Conservation (phyloP, 1,140 invertebrate genomes). For the Hylyphantes graminicola region DNA sequence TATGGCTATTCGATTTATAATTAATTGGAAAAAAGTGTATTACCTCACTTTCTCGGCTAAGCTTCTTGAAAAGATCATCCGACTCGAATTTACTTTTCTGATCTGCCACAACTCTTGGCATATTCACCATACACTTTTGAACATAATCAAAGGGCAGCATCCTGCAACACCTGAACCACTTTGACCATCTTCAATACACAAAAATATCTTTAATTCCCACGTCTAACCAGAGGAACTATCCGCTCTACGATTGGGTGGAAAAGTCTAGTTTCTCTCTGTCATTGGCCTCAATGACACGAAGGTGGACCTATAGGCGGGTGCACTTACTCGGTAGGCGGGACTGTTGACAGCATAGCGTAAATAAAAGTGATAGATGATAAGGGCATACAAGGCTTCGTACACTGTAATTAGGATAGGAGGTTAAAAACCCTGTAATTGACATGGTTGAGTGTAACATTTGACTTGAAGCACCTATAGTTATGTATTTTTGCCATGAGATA, state of each 20-base stretch:
- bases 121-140: conserved; percentile 83
- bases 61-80: conserved; percentile 91
- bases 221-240: background rate
- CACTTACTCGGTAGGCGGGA: background rate
- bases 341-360: conserved; percentile 63
- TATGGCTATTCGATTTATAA: too few species aligned
- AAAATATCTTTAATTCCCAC: background rate
- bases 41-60: conserved; percentile 94
- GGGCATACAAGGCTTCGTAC: background rate
- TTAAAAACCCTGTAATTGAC: conserved; percentile 21
- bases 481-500: background rate
- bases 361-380: conserved; percentile 31
- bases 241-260: conserved; percentile 6
- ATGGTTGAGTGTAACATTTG: background rate
- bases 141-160: conserved; percentile 68
- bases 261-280: background rate
- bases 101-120: conserved; percentile 94
- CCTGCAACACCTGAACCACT: conserved; percentile 51
- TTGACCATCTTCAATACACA: background rate
- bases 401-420: background rate
- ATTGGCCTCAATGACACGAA: conserved; percentile 7
- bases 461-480: background rate
- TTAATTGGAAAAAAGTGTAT: too few species aligned
- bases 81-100: conserved; percentile 96
- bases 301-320: background rate